Percentiles rank a stretch among this genome's conserved stretches.
Evolutionary conservation across 2,888 invertebrate genomes (phyloP).

Genomic region (Drosophila helvetica): DNA sequence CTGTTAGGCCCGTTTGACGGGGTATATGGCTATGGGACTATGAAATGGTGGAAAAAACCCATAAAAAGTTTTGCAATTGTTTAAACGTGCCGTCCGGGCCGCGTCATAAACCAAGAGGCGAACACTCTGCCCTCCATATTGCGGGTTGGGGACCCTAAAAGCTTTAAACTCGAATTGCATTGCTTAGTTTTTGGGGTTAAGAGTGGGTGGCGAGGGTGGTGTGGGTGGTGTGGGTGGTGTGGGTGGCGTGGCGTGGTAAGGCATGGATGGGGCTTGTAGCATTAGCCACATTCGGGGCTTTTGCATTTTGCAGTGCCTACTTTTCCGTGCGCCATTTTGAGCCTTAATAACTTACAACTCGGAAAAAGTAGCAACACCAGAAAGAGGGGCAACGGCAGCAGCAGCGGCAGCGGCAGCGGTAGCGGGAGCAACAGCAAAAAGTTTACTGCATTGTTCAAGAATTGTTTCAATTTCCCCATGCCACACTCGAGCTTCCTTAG

Average conservation of each 20-base stretch:
- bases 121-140: neutral
- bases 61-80: constrained; percentile 69
- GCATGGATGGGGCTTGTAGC: neutral
- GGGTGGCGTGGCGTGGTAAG: no score
- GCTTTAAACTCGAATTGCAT: constrained; percentile 31
- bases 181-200: no score
- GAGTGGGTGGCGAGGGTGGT: neutral
- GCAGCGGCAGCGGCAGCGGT: no score
- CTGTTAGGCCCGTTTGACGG: neutral
- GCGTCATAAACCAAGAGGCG: constrained; percentile 33
- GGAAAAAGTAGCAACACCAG: constrained; percentile 23
- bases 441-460: constrained; percentile 54
- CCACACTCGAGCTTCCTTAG: constrained; percentile 31
- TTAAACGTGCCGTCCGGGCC: constrained; percentile 68
- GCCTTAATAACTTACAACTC: constrained; percentile 61
- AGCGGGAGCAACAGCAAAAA: constrained; percentile 18
- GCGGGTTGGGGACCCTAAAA: constrained; percentile 12
- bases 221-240: no score
- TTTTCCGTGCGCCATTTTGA: constrained; percentile 45
- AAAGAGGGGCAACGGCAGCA: no score
- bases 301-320: constrained; percentile 45
- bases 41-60: neutral
- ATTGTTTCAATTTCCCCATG: constrained; percentile 57
- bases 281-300: constrained; percentile 35
- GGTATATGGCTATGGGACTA: neutral